phyloP scores from a whole-genome alignment of 1,140 invertebrate species.

The Phymastichus coffea region DNA sequence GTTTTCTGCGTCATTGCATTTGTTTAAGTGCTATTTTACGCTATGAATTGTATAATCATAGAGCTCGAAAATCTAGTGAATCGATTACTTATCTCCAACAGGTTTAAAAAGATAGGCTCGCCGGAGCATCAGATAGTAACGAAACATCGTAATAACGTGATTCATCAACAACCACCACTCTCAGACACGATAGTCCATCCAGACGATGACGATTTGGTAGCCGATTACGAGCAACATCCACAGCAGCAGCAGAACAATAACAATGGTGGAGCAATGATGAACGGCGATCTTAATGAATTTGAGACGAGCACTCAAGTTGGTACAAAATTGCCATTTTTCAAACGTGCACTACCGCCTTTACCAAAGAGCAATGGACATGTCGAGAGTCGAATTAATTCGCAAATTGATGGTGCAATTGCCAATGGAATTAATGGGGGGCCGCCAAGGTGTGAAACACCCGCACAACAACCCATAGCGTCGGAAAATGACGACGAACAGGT shows the following conservation, averaged over 20 bases:
- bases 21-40: no score
- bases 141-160: conserved; percentile 53
- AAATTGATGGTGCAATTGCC: conserved; percentile 42
- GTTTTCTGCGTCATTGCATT: no score
- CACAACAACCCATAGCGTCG: conserved; percentile 31
- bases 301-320: conserved; percentile 39
- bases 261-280: not conserved
- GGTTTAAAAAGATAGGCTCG: conserved; percentile 64
- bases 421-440: conserved; percentile 29
- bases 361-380: conserved; percentile 61
- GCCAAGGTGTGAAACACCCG: conserved; percentile 47
- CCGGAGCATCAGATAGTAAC: conserved; percentile 51
- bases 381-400: conserved; percentile 33
- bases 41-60: no score
- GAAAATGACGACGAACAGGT: conserved; percentile 51
- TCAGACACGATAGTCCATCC: conserved; percentile 55
- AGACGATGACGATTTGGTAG: conserved; percentile 43
- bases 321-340: conserved; percentile 59
- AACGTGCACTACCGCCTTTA: conserved; percentile 78
- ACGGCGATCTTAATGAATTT: conserved; percentile 10
- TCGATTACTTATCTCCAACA: no score
- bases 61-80: no score
- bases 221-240: conserved; percentile 51
- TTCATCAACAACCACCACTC: conserved; percentile 35
- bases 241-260: conserved; percentile 26